Evolutionary conservation across 2,113 vertebrate genomes (phyloP), one percentile per base, ranked within the genome.

Genomic region (Perca fluviatilis): DNA sequence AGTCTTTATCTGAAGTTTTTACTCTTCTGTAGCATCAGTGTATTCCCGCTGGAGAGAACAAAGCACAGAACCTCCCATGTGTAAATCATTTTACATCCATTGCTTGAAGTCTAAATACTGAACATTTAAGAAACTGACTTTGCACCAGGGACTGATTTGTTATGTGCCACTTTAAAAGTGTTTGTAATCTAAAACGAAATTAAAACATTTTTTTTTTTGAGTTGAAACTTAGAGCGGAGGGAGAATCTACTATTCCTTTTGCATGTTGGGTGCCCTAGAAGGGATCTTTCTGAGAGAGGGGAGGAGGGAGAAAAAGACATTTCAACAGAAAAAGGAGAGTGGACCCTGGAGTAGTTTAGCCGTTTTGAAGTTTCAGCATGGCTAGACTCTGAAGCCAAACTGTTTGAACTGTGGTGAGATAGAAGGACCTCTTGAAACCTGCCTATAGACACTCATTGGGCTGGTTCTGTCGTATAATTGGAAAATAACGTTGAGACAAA

Each of bases 321-420:
- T 61, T 46, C 16, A 50, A 66, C 4, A 30, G 49, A 56, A 33
- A 53, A 65, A 69, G 76, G 76, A 64, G 69, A 83, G 80, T 18
- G 71, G 65, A 83, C 82, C 91, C 88, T 82, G 77, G 58, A 89
- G 89, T 84, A 86, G 66, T 86, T 88, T 74, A 61, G 72, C n/a
- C 54, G 18, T 88, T 90, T 90, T 88, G 85, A 92, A 89, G 88
- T 88, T 84, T 74, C 53, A 84, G 65, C 82, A 49, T 84, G 63
- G 77, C 77, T 56, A 58, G 80, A 74, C 85, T 92, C 83, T 89
- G 86, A 93, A 87, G 88, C 73, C 73, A 77, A 79, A 82, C 75
- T 84, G 85, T 91, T 93, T 90, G 88, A 93, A 90, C 85, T 83
- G 33, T 64, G 77, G 66, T 53, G 77, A 83, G 68, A 85, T 75